Conservation (phyloP, 2,797 vertebrate species). For the Esox lucius region DNA sequence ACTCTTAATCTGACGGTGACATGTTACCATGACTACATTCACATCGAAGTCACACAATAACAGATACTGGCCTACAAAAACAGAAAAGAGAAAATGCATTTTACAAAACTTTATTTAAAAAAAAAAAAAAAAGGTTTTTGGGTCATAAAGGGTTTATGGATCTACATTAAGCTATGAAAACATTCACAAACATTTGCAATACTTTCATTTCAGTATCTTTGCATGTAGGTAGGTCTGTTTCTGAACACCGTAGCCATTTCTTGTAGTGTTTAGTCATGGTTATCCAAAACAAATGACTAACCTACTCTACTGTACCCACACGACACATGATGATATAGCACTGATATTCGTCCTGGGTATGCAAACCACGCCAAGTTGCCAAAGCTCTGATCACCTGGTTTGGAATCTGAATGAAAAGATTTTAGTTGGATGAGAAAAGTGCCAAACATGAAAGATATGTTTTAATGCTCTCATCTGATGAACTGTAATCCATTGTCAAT, state of each 20-base stretch:
- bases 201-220: background rate
- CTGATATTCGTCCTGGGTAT: background rate
- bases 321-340: background rate
- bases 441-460: background rate
- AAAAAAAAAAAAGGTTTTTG: conserved; percentile 41
- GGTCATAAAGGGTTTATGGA: conserved; percentile 31
- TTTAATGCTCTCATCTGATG: background rate
- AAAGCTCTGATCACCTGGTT: background rate
- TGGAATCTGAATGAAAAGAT: background rate
- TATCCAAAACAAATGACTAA: background rate
- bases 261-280: conserved; percentile 14
- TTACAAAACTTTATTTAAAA: conserved; percentile 46
- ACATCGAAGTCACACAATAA: background rate
- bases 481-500: background rate
- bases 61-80: background rate
- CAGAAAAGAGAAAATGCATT: background rate
- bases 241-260: conserved; percentile 9
- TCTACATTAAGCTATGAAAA: conserved; percentile 27
- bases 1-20: background rate
- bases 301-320: background rate
- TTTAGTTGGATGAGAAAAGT: background rate
- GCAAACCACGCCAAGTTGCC: background rate
- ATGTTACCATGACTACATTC: background rate
- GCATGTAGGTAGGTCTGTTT: background rate
- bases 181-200: conserved; percentile 9